Conservation (phyloP, 2,888 invertebrate species). For the Calameuta pallipes region DNA sequence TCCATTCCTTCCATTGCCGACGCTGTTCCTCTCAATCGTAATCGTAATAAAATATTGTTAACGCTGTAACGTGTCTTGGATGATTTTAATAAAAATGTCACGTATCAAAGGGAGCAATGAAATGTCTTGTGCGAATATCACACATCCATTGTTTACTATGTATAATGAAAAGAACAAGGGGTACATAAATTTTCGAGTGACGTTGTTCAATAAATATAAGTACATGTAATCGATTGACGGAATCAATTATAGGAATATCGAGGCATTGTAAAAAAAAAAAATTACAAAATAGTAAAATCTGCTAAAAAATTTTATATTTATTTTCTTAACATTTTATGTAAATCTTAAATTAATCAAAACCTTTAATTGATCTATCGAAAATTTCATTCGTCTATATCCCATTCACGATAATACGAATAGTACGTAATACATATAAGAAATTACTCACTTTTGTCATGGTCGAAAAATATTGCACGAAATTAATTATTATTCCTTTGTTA, state of each 20-base stretch:
- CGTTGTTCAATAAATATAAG: neutral
- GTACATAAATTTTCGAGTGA: neutral
- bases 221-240: neutral
- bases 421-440: neutral
- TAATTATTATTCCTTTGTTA: neutral
- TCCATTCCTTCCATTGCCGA: constrained; percentile 3
- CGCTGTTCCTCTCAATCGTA: neutral
- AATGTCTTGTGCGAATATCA: neutral
- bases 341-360: neutral
- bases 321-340: neutral
- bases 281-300: neutral
- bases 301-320: neutral
- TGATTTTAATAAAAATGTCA: neutral
- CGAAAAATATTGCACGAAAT: neutral
- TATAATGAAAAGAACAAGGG: neutral
- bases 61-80: neutral
- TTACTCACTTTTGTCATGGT: neutral
- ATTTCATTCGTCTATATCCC: neutral
- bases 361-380: neutral
- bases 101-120: neutral
- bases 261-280: neutral
- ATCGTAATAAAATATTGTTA: neutral
- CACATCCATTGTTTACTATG: neutral
- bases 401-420: neutral
- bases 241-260: neutral